Evolutionary conservation across 2,797 vertebrate species (phyloP).

Genomic region (Semotilus atromaculatus): DNA sequence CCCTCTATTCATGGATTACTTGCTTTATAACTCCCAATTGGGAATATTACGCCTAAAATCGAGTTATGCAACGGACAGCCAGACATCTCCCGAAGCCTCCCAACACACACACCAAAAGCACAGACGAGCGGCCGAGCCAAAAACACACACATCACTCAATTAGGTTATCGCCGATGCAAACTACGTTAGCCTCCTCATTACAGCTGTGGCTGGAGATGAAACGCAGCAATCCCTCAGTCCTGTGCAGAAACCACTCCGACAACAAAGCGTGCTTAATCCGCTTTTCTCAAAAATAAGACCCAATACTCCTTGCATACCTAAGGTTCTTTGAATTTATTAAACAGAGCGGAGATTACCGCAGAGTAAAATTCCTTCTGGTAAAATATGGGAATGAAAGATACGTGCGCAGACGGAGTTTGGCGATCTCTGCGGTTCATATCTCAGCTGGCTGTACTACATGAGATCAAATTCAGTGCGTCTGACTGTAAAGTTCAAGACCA

Average conservation of each 20-base stretch:
- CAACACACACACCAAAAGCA: neutral
- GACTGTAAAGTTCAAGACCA: constrained; percentile 41
- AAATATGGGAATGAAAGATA: constrained; percentile 20
- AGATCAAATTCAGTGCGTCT: constrained; percentile 14
- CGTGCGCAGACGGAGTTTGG: neutral
- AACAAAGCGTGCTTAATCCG: constrained; percentile 46
- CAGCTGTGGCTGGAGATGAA: constrained; percentile 55
- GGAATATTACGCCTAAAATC: constrained; percentile 51
- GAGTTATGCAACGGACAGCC: constrained; percentile 48
- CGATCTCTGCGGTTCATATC: constrained; percentile 7
- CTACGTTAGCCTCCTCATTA: constrained; percentile 57
- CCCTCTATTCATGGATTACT: constrained; percentile 43
- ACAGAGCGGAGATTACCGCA: constrained; percentile 29
- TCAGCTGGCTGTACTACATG: constrained; percentile 17
- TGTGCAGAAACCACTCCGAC: constrained; percentile 31
- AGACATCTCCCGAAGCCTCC: constrained; percentile 36
- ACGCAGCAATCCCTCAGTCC: constrained; percentile 44
- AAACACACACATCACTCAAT: constrained; percentile 47
- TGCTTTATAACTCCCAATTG: constrained; percentile 50
- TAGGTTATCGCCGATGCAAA: constrained; percentile 61
- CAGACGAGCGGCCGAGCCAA: constrained; percentile 23
- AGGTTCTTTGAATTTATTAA: constrained; percentile 50
- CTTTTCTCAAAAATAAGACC: constrained; percentile 48
- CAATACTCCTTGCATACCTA: constrained; percentile 46
- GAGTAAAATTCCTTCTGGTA: constrained; percentile 37